A percentile compares a stretch with the other conserved stretches of the same genome.
Evolutionary conservation across 2,113 vertebrate species (phyloP).

Genomic region (Peromyscus californicus): DNA sequence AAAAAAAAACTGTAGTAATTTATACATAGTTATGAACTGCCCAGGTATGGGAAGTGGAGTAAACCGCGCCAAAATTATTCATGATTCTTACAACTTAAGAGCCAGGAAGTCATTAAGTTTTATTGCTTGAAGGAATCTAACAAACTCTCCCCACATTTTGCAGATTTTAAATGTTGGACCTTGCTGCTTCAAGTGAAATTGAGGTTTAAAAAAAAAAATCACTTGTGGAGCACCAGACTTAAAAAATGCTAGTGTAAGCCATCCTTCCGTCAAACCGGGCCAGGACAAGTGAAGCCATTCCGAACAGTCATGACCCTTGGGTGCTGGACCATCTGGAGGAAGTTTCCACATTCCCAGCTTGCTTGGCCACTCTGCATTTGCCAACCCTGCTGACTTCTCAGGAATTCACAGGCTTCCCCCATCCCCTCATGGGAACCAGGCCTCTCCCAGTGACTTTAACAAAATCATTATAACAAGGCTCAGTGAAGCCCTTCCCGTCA

Average conservation of each 20-base stretch:
- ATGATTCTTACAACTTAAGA: neutral
- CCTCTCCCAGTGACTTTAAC: neutral
- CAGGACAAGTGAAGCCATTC: neutral
- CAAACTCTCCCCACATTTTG: conserved; percentile 7
- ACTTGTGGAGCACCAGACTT: neutral
- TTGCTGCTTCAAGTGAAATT: conserved; percentile 34
- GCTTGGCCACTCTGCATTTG: neutral
- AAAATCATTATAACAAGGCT: neutral
- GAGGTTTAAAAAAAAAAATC: neutral
- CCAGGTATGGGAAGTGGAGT: neutral
- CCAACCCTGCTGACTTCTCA: neutral
- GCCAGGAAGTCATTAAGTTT: conserved; percentile 11
- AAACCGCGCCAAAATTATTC: neutral
- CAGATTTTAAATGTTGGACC: neutral
- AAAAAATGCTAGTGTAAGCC: neutral
- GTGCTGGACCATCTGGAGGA: neutral
- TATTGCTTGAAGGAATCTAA: conserved; percentile 38
- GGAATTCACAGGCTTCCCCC: neutral
- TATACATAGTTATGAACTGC: neutral
- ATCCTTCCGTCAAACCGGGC: neutral
- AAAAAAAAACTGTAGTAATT: neutral
- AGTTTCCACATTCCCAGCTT: neutral
- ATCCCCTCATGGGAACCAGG: fast-evolving
- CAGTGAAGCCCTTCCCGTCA: neutral
- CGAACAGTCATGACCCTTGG: neutral